These are phyloP conservation scores for Macaria notata DNA, from an alignment of 2,888 invertebrate genomes.

Conservation along the genomic window DNA sequence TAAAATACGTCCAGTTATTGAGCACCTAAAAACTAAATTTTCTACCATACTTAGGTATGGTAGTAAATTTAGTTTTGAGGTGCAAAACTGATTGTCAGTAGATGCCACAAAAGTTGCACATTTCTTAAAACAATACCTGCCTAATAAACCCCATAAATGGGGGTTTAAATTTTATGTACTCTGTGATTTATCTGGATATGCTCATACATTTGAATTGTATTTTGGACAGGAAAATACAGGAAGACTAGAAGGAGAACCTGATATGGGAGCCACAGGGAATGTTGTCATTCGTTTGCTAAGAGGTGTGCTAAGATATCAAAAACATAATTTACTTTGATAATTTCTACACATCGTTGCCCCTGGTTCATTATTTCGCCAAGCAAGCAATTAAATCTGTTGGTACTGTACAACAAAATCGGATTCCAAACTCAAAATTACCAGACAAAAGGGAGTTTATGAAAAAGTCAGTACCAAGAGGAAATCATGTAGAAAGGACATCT, in stretches of 20 bases:
- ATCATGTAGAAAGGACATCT: too few relatives aligned
- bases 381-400: too few relatives aligned
- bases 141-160: slow-evolving; percentile 32
- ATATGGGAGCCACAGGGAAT: too few relatives aligned
- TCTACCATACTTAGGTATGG: slow-evolving; percentile 18
- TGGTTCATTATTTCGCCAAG: too few relatives aligned
- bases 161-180: slow-evolving; percentile 28
- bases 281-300: not conserved
- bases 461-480: too few relatives aligned
- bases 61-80: too few relatives aligned
- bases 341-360: slow-evolving; percentile 1
- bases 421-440: too few relatives aligned
- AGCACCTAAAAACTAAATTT: slow-evolving; percentile 25
- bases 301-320: slow-evolving; percentile 4
- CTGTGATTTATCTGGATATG: slow-evolving; percentile 21
- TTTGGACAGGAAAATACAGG: too few relatives aligned
- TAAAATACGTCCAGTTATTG: slow-evolving; percentile 29
- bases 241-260: too few relatives aligned
- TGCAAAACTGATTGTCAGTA: slow-evolving; percentile 30
- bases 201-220: slow-evolving; percentile 20
- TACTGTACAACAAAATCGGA: too few relatives aligned
- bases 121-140: slow-evolving; percentile 33
- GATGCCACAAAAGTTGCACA: slow-evolving; percentile 30
- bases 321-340: slow-evolving; percentile 8
- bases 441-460: too few relatives aligned